A percentile compares a stretch with the other conserved stretches of the same genome.
Evolutionary conservation across 2,888 invertebrate genomes (phyloP).

Genomic region (Callinectes sapidus): DNA sequence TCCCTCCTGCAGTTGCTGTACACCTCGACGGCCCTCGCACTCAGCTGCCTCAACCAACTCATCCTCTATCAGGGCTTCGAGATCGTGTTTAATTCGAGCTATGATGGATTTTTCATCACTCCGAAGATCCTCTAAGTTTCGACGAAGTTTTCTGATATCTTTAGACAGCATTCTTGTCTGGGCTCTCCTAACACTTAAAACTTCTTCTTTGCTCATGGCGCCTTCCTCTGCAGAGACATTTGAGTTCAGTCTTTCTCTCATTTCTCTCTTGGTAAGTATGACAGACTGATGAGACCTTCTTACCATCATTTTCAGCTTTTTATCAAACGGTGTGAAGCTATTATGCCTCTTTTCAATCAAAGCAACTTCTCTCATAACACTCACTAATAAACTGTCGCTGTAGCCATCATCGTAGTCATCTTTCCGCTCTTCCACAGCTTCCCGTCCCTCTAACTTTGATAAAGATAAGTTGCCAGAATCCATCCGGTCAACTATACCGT

Average conservation of each 20-base stretch:
- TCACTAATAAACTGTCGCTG: conserved; percentile 54
- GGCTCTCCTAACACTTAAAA: conserved; percentile 34
- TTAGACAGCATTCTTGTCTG: conserved; percentile 40
- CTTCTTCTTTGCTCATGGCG: conserved; percentile 47
- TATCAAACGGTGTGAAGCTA: neutral
- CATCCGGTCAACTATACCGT: neutral
- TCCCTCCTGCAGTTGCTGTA: conserved; percentile 30
- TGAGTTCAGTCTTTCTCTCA: conserved; percentile 52
- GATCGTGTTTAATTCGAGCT: neutral
- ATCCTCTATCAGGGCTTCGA: neutral
- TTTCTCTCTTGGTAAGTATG: conserved; percentile 45
- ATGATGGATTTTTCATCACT: conserved; percentile 5
- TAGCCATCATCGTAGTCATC: conserved; percentile 6
- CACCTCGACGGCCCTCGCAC: neutral
- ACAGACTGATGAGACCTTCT: conserved; percentile 44
- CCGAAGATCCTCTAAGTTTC: conserved; percentile 6
- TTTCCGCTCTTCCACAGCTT: neutral
- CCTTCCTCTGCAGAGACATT: conserved; percentile 61
- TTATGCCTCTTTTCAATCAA: conserved; percentile 47
- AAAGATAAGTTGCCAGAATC: conserved; percentile 50
- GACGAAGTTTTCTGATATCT: conserved; percentile 39
- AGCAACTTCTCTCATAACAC: conserved; percentile 62
- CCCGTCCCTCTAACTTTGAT: conserved; percentile 25
- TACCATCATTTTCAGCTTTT: conserved; percentile 41
- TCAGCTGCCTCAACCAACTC: neutral